phyloP scores from a whole-genome alignment of 2,113 vertebrate genomes.

The Corvus hawaiiensis region DNA sequence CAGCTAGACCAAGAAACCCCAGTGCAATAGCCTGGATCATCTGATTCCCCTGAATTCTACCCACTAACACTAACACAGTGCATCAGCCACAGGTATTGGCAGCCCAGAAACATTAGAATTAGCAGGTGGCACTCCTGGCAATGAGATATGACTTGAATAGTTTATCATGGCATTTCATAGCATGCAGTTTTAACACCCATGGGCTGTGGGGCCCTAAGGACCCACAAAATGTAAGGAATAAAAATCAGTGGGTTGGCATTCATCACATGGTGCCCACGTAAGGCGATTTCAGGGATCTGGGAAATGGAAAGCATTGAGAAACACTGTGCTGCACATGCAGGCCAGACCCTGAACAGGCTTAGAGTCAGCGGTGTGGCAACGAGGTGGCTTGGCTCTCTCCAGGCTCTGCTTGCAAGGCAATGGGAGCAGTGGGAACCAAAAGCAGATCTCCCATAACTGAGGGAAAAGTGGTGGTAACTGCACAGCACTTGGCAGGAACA shows the following conservation, averaged over 20 bases:
- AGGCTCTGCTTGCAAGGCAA: not conserved
- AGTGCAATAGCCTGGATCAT: not conserved
- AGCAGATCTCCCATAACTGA: not conserved
- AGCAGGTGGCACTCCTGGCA: not conserved
- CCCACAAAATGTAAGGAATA: not conserved
- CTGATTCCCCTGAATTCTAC: not conserved
- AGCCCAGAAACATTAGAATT: not conserved
- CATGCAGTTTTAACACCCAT: not conserved
- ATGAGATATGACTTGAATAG: not conserved
- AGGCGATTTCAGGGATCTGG: not conserved
- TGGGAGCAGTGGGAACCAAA: not conserved
- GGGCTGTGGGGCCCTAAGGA: not conserved
- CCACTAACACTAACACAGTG: not conserved
- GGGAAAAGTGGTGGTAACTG: not conserved
- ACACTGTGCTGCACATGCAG: slow-evolving; percentile 28
- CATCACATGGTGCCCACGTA: not conserved
- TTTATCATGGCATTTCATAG: not conserved
- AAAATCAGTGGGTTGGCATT: not conserved
- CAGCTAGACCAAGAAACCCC: not conserved
- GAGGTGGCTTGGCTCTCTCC: not conserved
- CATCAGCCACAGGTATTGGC: not conserved
- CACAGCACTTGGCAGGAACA: not conserved
- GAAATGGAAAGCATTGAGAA: not conserved
- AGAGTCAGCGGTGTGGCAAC: not conserved
- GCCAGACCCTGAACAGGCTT: not conserved